A percentile compares a stretch with the other conserved stretches of the same genome.
phyloP scores from a whole-genome alignment of 2,113 vertebrate genomes.

The Felis catus region F.catus_Fca126_mat1.0 CM031419.1:194320501-194321000 shows the following conservation, averaged over 20 bases:
- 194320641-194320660: neutral
- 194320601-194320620: neutral
- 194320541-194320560: neutral
- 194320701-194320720: neutral
- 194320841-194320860: neutral
- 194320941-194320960: neutral
- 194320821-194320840: neutral
- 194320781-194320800: neutral
- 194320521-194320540: neutral
- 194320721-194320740: neutral
- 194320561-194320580: neutral
- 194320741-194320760: neutral
- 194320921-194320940: neutral
- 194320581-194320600: neutral
- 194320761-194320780: neutral
- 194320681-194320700: constrained; percentile 8
- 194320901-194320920: neutral
- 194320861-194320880: neutral
- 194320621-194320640: neutral
- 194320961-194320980: neutral
- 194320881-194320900: neutral
- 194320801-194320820: neutral
- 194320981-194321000: neutral
- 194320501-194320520: neutral
- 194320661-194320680: neutral